phyloP scores from a whole-genome alignment of 1,140 invertebrate genomes.

The Brachionus asplanchnoidis region DNA sequence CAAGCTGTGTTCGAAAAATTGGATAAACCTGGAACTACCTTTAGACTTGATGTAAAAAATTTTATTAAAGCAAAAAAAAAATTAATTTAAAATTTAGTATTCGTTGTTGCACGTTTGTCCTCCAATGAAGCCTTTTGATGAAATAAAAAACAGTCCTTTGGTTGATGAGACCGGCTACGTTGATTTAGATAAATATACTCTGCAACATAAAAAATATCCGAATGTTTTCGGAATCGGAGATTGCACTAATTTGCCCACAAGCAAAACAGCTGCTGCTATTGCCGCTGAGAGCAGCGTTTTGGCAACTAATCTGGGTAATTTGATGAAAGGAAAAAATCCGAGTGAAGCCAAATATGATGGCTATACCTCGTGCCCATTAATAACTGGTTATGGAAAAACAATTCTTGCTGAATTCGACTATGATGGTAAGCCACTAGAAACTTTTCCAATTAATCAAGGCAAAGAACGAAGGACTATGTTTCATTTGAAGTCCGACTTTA shows the following conservation, averaged over 20 bases:
- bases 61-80: too few relatives aligned
- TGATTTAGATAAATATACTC: constrained; percentile 70
- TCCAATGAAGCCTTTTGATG: constrained; percentile 16
- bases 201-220: constrained; percentile 72
- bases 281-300: constrained; percentile 61
- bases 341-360: constrained; percentile 69
- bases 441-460: constrained; percentile 83
- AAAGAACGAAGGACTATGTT: constrained; percentile 73
- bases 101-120: constrained; percentile 72
- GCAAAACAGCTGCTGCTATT: constrained; percentile 89
- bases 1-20: constrained; percentile 77
- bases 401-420: constrained; percentile 95
- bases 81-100: constrained; percentile 63
- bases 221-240: constrained; percentile 94
- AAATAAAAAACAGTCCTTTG: constrained; percentile 26
- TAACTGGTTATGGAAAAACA: constrained; percentile 73
- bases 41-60: not conserved
- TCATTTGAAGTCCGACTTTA: constrained; percentile 77
- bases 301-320: constrained; percentile 37
- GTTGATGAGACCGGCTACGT: constrained; percentile 66
- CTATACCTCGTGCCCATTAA: constrained; percentile 90
- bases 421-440: constrained; percentile 76
- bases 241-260: constrained; percentile 81
- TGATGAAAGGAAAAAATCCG: not conserved
- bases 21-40: constrained; percentile 62